phyloP scores from a whole-genome alignment of 2,113 vertebrate genomes.

The Gavialis gangeticus region DNA sequence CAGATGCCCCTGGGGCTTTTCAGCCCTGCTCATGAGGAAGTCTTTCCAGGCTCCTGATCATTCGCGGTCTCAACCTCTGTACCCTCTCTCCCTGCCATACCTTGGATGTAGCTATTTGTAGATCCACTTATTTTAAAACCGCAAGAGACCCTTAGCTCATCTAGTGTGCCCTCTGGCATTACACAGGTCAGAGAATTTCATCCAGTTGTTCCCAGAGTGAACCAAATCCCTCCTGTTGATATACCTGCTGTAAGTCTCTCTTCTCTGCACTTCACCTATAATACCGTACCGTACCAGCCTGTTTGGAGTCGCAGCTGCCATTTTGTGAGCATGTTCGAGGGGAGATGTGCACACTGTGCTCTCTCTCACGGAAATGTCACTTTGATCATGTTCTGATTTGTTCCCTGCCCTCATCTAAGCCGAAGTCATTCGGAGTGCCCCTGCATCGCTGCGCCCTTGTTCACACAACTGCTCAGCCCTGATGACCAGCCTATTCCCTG shows the following conservation, averaged over 20 bases:
- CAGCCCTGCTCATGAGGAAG: not conserved
- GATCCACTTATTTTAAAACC: not conserved
- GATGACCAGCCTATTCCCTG: not conserved
- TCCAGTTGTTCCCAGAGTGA: not conserved
- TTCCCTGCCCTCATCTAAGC: not conserved
- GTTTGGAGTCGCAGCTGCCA: not conserved
- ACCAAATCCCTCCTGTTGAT: not conserved
- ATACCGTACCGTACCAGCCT: not conserved
- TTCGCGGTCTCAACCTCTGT: not conserved
- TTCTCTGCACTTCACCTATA: not conserved
- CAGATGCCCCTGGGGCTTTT: not conserved
- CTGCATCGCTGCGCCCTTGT: not conserved
- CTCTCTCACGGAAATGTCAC: not conserved
- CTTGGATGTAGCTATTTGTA: not conserved
- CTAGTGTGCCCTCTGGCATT: not conserved
- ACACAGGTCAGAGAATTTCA: not conserved
- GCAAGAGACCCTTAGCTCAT: not conserved
- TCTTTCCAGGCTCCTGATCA: not conserved
- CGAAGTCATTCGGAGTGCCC: not conserved
- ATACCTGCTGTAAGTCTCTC: not conserved
- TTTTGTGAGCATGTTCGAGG: not conserved
- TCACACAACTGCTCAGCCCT: not conserved
- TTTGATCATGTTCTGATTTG: not conserved
- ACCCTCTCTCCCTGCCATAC: not conserved
- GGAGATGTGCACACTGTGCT: not conserved